These are phyloP conservation scores for Lota lota DNA, from an alignment of 2,113 vertebrate genomes.

Conservation along the genomic window DNA sequence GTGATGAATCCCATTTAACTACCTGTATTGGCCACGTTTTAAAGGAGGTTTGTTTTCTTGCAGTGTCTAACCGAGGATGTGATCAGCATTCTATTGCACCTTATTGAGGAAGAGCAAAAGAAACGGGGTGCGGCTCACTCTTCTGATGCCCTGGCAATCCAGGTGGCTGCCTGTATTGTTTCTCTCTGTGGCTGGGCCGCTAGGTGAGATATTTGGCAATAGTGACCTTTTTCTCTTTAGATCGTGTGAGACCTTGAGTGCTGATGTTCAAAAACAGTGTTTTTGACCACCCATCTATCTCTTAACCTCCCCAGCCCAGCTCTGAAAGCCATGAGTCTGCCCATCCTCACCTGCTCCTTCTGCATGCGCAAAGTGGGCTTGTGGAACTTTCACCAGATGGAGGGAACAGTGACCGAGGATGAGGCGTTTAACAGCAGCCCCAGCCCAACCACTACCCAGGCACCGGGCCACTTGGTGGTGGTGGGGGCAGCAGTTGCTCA, in stretches of 20 bases:
- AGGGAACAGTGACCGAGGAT: constrained; percentile 17
- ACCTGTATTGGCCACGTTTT: too few species aligned
- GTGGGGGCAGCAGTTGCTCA: background rate
- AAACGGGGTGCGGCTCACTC: constrained; percentile 48
- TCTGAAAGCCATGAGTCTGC: constrained; percentile 71
- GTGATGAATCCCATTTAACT: too few species aligned
- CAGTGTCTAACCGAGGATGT: constrained; percentile 87
- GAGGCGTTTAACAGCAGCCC: constrained; percentile 56
- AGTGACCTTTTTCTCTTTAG: background rate
- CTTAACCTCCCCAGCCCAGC: constrained; percentile 59
- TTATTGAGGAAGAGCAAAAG: constrained; percentile 82
- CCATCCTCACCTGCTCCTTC: constrained; percentile 82
- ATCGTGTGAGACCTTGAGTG: background rate
- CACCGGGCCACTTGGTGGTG: too few species aligned
- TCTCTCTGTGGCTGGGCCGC: constrained; percentile 90
- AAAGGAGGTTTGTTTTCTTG: background rate
- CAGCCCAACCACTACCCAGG: constrained; percentile 13
- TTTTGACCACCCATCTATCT: background rate
- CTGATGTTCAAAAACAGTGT: background rate
- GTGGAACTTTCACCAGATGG: constrained; percentile 91
- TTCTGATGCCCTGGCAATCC: constrained; percentile 77
- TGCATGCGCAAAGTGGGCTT: constrained; percentile 91
- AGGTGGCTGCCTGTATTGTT: constrained; percentile 84
- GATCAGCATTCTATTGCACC: constrained; percentile 79
- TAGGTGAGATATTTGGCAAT: constrained; percentile 69